Base-by-base conservation (phyloP, 2,888 invertebrate genomes). In the Ctena decussata region DNA sequence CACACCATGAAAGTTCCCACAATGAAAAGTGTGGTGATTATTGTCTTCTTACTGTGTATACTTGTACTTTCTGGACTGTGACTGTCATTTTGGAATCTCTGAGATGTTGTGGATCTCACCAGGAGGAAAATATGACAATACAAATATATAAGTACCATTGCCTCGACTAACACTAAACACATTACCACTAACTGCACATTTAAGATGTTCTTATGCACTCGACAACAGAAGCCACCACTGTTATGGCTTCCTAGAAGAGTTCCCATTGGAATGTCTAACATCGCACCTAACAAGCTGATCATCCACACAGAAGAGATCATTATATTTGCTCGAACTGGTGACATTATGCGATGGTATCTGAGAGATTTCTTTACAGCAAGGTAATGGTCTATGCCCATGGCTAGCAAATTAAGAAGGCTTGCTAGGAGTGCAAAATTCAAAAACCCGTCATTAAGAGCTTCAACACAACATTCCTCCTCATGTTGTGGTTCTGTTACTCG, bases 371-470 rank as follows among this genome's bases (percentile, higher is more conserved):
- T 89, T 32, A 93, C 91, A 1, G 92, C 93, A 8, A 93, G 75
- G 78, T 93, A 93, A 65, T 92, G 93, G 75, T 93, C 93, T 11
- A 91, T 53, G 0, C 93, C 94, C 92, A 94, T 93, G 27, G 89
- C 90, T 15, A 91, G 70, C 1, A 94, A 85, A 74, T 93, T 93
- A 15, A 93, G 73, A 21, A 94, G 82, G 0, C 92, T 92, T 53
- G 93, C 92, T 35, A 92, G 81, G 35, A 92, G 87, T 0, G 93
- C 92, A 72, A 89, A 92, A 8, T 90, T 89, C 74, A 92, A 87
- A 8, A 94, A 77, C 0, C 91, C 89, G 44, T 90, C 89, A 30
- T 91, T 87, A 49, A 92, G 82, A 12, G 87, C 80, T 60, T 79
- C 87, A 72, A 89, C 73, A 73, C 93, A 93, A 0, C 85, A 35